phyloP scores from a whole-genome alignment of 2,113 vertebrate species.

The Daphoenositta chrysoptera region DNA sequence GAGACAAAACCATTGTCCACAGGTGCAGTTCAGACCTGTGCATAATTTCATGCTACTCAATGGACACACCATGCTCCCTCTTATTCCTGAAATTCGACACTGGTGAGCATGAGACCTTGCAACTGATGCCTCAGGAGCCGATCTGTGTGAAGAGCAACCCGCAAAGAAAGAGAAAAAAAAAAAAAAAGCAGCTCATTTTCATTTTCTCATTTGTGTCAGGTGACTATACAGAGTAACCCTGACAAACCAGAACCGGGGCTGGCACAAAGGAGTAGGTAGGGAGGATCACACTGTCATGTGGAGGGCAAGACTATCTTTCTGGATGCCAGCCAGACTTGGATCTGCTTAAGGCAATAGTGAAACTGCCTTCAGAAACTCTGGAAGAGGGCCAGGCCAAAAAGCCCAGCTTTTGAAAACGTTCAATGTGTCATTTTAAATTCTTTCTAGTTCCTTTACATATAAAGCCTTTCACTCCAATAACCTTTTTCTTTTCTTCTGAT shows the following conservation, averaged over 20 bases:
- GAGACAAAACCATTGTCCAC: not conserved
- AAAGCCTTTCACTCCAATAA: not conserved
- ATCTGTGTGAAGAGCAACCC: not conserved
- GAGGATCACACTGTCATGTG: not conserved
- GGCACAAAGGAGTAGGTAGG: not conserved
- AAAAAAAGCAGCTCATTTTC: not conserved
- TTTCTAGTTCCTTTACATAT: not conserved
- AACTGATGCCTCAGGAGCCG: not conserved
- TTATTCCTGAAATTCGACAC: not conserved
- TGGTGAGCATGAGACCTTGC: not conserved
- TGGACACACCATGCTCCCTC: not conserved
- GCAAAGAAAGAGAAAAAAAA: not conserved
- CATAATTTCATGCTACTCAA: accelerated
- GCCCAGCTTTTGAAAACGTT: not conserved
- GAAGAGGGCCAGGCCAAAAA: not conserved
- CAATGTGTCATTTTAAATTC: not conserved
- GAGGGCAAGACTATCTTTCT: not conserved
- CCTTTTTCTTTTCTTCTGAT: not conserved
- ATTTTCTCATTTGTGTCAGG: not conserved
- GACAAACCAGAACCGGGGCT: not conserved
- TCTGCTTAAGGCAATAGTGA: not conserved
- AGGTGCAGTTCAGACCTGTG: not conserved
- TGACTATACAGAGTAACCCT: not conserved
- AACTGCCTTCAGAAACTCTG: not conserved
- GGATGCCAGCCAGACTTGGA: not conserved